phyloP scores from a whole-genome alignment of 2,888 invertebrate species.

The Ormia ochracea region DNA sequence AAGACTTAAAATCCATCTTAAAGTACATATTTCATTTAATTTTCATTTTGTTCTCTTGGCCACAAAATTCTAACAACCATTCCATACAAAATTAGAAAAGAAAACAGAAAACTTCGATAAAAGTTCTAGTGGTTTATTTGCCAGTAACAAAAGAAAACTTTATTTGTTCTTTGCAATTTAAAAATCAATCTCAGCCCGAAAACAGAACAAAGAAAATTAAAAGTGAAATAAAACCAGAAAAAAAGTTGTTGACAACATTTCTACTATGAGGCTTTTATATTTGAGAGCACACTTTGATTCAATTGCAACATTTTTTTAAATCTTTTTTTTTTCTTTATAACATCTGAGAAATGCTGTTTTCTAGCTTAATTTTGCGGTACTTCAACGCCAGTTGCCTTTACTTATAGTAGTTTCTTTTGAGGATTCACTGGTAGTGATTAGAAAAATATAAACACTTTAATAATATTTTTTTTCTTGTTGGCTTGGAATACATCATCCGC shows the following conservation, averaged over 20 bases:
- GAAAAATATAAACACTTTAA: too few relatives aligned
- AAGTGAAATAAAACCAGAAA: background rate
- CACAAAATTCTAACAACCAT: too few relatives aligned
- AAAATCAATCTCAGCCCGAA: background rate
- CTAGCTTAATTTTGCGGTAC: background rate
- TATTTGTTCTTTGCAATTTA: background rate
- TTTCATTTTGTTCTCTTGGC: too few relatives aligned
- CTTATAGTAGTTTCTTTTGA: background rate
- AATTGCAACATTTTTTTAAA: too few relatives aligned
- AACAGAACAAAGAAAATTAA: background rate
- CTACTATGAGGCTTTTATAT: background rate
- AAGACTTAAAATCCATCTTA: too few relatives aligned
- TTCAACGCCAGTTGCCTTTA: conserved; percentile 1
- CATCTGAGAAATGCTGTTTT: background rate
- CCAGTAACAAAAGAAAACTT: background rate
- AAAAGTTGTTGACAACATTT: background rate
- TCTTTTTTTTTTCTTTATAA: background rate
- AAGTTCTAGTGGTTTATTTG: background rate
- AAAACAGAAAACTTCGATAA: background rate
- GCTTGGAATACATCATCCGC: too few relatives aligned
- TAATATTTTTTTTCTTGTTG: too few relatives aligned
- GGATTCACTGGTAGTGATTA: too few relatives aligned
- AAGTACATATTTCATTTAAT: too few relatives aligned
- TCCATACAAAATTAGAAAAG: too few relatives aligned
- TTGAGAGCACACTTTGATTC: conserved; percentile 24